Conservation (phyloP, 2,113 vertebrate genomes). For the Eidolon helvum region DNA sequence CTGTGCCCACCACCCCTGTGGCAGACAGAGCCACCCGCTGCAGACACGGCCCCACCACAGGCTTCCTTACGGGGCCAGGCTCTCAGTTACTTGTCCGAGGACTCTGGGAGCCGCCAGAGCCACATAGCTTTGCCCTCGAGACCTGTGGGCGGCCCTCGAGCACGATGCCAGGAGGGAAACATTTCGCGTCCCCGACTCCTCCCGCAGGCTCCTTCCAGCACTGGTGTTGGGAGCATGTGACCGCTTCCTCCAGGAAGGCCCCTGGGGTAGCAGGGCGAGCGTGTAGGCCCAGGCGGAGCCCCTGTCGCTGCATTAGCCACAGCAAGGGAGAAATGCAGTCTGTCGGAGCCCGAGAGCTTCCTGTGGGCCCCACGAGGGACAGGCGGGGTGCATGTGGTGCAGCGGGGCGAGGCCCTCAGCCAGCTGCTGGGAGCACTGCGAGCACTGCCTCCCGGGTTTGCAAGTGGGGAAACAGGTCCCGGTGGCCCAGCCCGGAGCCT, state of each 20-base stretch:
- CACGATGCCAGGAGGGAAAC: neutral
- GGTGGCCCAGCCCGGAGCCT: neutral
- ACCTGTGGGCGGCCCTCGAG: neutral
- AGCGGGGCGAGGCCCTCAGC: neutral
- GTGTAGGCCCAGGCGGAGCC: neutral
- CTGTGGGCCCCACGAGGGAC: no score
- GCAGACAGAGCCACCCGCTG: neutral
- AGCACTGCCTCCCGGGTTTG: fast-evolving
- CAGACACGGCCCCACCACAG: neutral
- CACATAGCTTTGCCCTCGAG: no score
- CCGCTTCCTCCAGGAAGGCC: neutral
- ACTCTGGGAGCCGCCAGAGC: no score
- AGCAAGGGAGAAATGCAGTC: no score
- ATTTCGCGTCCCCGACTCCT: neutral
- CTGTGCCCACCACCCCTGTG: fast-evolving
- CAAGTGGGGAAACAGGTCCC: neutral
- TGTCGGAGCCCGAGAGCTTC: no score
- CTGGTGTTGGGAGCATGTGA: neutral
- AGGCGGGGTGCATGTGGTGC: no score
- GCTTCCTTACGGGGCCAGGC: neutral
- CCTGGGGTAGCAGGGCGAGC: no score
- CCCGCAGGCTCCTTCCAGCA: neutral
- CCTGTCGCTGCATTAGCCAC: no score
- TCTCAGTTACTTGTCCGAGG: no score
- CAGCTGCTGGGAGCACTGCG: neutral